Evolutionary conservation across 2,113 vertebrate genomes (phyloP).

Genomic region (Gopherus flavomarginatus): DNA sequence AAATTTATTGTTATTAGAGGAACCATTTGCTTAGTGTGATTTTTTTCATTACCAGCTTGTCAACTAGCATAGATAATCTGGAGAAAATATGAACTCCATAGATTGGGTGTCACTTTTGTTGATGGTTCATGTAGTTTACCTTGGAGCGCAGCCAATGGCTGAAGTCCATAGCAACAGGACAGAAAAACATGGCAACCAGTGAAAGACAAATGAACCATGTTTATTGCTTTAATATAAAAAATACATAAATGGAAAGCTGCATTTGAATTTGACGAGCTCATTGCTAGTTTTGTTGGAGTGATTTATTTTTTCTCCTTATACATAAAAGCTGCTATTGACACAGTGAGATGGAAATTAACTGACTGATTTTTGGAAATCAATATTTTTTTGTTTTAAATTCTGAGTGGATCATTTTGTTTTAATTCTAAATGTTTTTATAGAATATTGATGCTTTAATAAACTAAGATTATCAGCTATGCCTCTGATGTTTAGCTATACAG

Average conservation of each 20-base stretch:
- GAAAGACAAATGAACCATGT: conserved; percentile 86
- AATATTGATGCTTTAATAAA: conserved; percentile 78
- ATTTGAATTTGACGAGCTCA: conserved; percentile 86
- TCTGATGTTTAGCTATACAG: conserved; percentile 55
- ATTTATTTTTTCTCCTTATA: conserved; percentile 81
- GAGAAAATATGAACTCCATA: conserved; percentile 93
- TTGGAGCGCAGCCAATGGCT: conserved; percentile 94
- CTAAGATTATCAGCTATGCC: conserved; percentile 71
- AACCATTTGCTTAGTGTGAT: conserved; percentile 99
- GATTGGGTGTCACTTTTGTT: conserved; percentile 97
- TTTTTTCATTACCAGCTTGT: conserved; percentile 99
- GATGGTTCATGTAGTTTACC: conserved; percentile 99
- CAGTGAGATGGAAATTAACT: conserved; percentile 83
- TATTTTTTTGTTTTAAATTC: conserved; percentile 80
- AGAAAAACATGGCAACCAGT: conserved; percentile 83
- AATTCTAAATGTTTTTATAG: conserved; percentile 79
- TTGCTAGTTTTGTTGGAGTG: conserved; percentile 81
- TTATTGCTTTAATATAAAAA: conserved; percentile 90
- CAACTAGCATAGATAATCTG: conserved; percentile 96
- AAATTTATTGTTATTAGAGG: conserved; percentile 99
- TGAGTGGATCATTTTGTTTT: conserved; percentile 78
- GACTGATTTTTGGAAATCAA: conserved; percentile 76
- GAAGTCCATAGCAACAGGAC: conserved; percentile 92
- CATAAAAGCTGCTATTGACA: conserved; percentile 81
- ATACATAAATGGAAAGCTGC: conserved; percentile 87